Evolutionary conservation across 2,888 invertebrate species (phyloP), one percentile per base, ranked within the genome.

Genomic region (Stenodema calcarata): DNA sequence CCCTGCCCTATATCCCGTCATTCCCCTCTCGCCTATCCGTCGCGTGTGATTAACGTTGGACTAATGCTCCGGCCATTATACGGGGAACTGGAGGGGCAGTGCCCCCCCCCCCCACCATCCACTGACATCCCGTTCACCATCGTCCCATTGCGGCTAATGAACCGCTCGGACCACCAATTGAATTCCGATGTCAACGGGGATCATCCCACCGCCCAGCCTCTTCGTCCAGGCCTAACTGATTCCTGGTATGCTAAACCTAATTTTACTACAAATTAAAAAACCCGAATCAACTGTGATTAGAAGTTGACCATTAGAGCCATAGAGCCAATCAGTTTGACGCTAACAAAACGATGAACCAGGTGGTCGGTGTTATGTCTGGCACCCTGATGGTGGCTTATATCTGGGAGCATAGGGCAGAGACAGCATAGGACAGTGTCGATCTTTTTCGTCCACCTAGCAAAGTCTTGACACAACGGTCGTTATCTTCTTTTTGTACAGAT

Each of bases 141-240:
- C 62, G 16, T 62, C 62, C 18, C 62, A 62, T 62, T 62, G 35
- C 73, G 73, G 73, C 73, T 73, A 73, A 73, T 73, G 73, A 73
- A 73, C 73, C 73, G 73, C 73, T 73, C 73, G 73, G 35, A 73
- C 73, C 73, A 35, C 73, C 73, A 73, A 73, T 73, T 73, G 73
- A 73, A 73, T 73, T 73, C 73, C 73, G 73, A 73, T 73, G 73
- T 73, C 73, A 35, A 73, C 73, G n/a, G 41, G 35, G 73, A 16
- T 73, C 73, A 73, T 35, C 73, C 70, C 70, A 14, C 50, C n/a
- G 50, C n/a, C n/a, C 4, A n/a, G n/a, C 2, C 62, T 62, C 23
- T 23, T 18, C 54, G 7, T 6, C 62, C 14, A 27, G 62, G 62
- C 7, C 62, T 27, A 62, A 23, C 62, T 23, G 62, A 23, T 62